These are phyloP conservation scores for Zygaena filipendulae DNA, from an alignment of 2,888 invertebrate genomes.

Conservation along the genomic window DNA sequence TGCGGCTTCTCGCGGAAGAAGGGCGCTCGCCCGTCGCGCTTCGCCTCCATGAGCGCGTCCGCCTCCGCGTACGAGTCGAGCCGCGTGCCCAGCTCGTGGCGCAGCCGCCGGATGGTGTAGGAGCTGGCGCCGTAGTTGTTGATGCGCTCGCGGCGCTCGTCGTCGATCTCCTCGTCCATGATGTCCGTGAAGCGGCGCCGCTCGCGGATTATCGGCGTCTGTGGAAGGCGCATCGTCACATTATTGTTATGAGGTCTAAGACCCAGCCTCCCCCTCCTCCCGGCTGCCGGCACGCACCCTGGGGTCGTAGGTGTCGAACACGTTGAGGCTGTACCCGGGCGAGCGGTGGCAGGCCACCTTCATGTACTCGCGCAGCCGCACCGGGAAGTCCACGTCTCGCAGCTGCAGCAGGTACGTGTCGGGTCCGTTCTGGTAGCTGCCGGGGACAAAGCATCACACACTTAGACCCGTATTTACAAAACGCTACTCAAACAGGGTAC, in stretches of 20 bases:
- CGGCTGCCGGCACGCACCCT: slow-evolving; percentile 73
- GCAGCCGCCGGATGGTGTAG: slow-evolving; percentile 78
- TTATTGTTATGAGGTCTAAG: not conserved
- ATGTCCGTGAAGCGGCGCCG: slow-evolving; percentile 92
- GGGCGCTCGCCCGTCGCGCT: slow-evolving; percentile 81
- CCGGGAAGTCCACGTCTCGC: slow-evolving; percentile 95
- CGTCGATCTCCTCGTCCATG: slow-evolving; percentile 96
- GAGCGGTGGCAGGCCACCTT: slow-evolving; percentile 88
- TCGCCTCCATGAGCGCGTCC: slow-evolving; percentile 83
- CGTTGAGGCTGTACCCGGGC: slow-evolving; percentile 73
- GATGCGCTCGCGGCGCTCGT: slow-evolving; percentile 85
- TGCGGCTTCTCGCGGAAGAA: slow-evolving; percentile 95
- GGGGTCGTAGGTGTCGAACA: slow-evolving; percentile 82
- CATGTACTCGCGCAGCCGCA: slow-evolving; percentile 91
- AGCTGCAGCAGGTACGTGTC: slow-evolving; percentile 96
- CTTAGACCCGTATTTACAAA: too few species aligned
- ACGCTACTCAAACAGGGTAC: too few species aligned
- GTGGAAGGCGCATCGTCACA: too few species aligned
- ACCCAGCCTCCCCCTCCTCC: too few species aligned
- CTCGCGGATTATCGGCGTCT: slow-evolving; percentile 90
- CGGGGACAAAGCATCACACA: too few species aligned
- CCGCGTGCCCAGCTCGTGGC: slow-evolving; percentile 86
- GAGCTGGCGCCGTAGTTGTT: slow-evolving; percentile 80
- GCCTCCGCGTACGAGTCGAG: slow-evolving; percentile 89
- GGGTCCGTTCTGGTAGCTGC: slow-evolving; percentile 96